Evolutionary conservation across 2,888 invertebrate genomes (phyloP).

Genomic region (Pheosia gnoma): DNA sequence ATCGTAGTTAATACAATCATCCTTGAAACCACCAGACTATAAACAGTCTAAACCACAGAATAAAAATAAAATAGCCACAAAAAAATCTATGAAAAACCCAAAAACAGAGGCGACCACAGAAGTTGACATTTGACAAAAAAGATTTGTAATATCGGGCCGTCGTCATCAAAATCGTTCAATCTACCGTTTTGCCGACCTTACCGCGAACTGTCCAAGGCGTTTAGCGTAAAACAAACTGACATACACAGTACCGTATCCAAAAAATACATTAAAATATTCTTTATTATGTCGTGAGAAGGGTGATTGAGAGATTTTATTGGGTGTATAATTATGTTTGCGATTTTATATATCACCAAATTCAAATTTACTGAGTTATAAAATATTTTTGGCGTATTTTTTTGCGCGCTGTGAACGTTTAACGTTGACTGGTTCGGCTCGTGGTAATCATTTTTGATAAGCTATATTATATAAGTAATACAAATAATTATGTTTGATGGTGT

Average conservation of each 20-base stretch:
- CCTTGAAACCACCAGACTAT: slow-evolving; percentile 36
- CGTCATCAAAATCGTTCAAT: slow-evolving; percentile 76
- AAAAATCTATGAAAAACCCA: slow-evolving; percentile 5
- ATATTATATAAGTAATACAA: slow-evolving; percentile 5
- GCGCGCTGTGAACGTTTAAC: slow-evolving; percentile 36
- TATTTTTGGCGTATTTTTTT: slow-evolving; percentile 54
- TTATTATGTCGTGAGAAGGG: slow-evolving; percentile 22
- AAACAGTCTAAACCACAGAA: slow-evolving; percentile 35
- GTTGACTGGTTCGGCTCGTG: slow-evolving; percentile 38
- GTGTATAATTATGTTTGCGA: slow-evolving; percentile 27
- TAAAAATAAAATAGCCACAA: slow-evolving; percentile 40
- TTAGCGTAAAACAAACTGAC: slow-evolving; percentile 54
- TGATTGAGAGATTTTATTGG: background rate
- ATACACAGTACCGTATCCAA: slow-evolving; percentile 15
- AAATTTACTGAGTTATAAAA: slow-evolving; percentile 79
- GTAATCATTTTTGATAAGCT: slow-evolving; percentile 15
- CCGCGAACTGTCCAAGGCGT: slow-evolving; percentile 80
- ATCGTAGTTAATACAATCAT: background rate
- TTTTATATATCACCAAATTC: slow-evolving; percentile 71
- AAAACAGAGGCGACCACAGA: slow-evolving; percentile 71
- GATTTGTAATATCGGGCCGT: slow-evolving; percentile 65
- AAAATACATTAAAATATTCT: slow-evolving; percentile 27
- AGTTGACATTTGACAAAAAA: slow-evolving; percentile 84
- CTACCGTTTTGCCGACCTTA: slow-evolving; percentile 79
- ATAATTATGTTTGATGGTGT: slow-evolving; percentile 5